phyloP scores from a whole-genome alignment of 2,888 invertebrate species.

The Trilocha varians region DNA sequence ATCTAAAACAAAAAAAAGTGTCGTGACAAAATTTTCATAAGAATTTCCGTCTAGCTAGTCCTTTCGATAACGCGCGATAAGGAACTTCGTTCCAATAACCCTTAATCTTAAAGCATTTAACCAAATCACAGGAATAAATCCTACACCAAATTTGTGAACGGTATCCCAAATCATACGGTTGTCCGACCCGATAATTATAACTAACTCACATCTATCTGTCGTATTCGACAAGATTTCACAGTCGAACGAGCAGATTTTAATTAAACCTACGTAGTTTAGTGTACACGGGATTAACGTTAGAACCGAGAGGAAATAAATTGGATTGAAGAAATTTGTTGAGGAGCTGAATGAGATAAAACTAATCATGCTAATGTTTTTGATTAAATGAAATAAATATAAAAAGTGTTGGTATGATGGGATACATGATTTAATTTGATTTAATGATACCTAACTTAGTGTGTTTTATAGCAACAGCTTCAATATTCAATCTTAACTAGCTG shows the following conservation, averaged over 20 bases:
- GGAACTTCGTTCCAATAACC: too few species aligned
- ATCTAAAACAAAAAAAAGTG: too few species aligned
- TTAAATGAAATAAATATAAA: too few species aligned
- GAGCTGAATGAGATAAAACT: background rate
- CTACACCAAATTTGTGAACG: constrained; percentile 23
- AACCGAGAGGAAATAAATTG: background rate
- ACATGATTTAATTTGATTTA: too few species aligned
- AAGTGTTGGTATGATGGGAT: too few species aligned
- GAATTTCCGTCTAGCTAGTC: too few species aligned
- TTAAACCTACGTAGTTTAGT: constrained; percentile 17
- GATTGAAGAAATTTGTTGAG: background rate
- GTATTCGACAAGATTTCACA: constrained; percentile 48
- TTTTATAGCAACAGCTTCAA: too few species aligned
- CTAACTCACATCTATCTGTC: constrained; percentile 32
- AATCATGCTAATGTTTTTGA: constrained; percentile 6
- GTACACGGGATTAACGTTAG: background rate
- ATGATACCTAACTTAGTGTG: too few species aligned
- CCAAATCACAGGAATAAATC: constrained; percentile 12
- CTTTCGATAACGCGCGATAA: too few species aligned
- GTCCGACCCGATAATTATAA: constrained; percentile 40
- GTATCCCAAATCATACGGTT: constrained; percentile 39
- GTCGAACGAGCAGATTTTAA: constrained; percentile 40
- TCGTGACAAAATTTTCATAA: too few species aligned
- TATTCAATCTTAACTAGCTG: too few species aligned
- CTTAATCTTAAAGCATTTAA: background rate